Base-by-base conservation (phyloP, 2,888 invertebrate genomes). In the Drosophila neonasuta region DNA sequence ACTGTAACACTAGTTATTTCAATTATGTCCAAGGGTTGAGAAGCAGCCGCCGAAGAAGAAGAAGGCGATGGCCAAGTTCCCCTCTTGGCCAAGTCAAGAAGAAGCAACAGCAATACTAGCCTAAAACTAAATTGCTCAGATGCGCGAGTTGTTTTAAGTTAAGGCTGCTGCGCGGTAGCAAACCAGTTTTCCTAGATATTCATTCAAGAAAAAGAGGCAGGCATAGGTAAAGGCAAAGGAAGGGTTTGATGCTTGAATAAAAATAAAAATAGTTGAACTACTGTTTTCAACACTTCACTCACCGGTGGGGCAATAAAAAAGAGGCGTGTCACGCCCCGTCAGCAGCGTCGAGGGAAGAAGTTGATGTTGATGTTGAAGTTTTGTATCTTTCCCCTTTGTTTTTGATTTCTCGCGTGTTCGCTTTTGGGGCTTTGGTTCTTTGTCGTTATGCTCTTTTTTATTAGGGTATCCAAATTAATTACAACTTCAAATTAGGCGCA, bases 381-480 rank as follows among this genome's bases (percentile, higher is more conserved):
- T 64, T 59, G 64, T 65, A 49, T 49, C 60, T 76, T 64, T 66
- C 50, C 30, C 20, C 34, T 30, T 66, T 52, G 34, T 45, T 30
- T 36, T 39, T 59, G 15, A 42, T 15, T 55, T 59, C 58, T 52
- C 9, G 24, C 29, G 5, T 52, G 2, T 29, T 29, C 17, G 36
- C 36, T 15, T 41, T 32, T 24, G 24, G 32, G 32, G 32, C 39
- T 41, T 39, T 36, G 15, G 8, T 13, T 34, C 52, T 46, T 65
- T 59, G 60, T 71, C 58, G 65, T 74, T 77, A 73, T 76, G 58
- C 62, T 67, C 63, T 74, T 76, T 87, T 82, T 83, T 83, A 86
- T 86, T 84, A 80, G 81, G 88, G 82, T 89, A 88, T 85, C 88
- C 87, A 83, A 89, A 89, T 89, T 89, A 88, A 89, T 89, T 89